phyloP scores from a whole-genome alignment of 2,113 vertebrate species.

The Aptenodytes patagonicus region DNA sequence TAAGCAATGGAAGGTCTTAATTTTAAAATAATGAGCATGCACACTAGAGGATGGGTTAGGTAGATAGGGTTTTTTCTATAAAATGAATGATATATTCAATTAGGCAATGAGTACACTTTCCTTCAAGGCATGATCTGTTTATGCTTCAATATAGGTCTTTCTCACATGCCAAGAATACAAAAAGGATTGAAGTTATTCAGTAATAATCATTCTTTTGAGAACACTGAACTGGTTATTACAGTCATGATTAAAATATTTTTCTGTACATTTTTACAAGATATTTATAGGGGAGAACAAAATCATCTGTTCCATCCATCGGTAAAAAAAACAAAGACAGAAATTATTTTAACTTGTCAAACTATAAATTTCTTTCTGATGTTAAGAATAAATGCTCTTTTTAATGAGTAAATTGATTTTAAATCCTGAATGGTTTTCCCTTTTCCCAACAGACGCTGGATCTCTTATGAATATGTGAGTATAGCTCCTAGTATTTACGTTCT shows the following conservation, averaged over 20 bases:
- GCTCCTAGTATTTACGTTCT: background rate
- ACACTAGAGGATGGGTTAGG: background rate
- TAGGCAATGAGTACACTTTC: background rate
- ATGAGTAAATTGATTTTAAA: slow-evolving; percentile 20
- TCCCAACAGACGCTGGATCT: background rate
- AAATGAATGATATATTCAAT: background rate
- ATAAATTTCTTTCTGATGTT: background rate
- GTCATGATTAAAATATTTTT: background rate
- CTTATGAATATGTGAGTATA: background rate
- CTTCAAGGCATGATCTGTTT: background rate
- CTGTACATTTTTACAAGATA: background rate
- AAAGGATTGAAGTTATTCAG: background rate
- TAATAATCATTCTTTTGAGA: background rate
- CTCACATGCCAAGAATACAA: background rate
- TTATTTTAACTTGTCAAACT: background rate
- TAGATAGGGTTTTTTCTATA: background rate
- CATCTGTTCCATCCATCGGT: background rate
- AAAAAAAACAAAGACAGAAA: background rate
- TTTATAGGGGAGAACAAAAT: background rate
- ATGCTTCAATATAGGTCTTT: background rate
- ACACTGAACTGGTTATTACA: background rate
- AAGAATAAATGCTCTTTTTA: slow-evolving; percentile 27
- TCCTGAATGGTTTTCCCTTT: slow-evolving; percentile 1
- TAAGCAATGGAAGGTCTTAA: background rate
- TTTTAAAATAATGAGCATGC: slow-evolving; percentile 1